phyloP scores from a whole-genome alignment of 2,797 vertebrate genomes.

The Gallinago nigripennis region DNA sequence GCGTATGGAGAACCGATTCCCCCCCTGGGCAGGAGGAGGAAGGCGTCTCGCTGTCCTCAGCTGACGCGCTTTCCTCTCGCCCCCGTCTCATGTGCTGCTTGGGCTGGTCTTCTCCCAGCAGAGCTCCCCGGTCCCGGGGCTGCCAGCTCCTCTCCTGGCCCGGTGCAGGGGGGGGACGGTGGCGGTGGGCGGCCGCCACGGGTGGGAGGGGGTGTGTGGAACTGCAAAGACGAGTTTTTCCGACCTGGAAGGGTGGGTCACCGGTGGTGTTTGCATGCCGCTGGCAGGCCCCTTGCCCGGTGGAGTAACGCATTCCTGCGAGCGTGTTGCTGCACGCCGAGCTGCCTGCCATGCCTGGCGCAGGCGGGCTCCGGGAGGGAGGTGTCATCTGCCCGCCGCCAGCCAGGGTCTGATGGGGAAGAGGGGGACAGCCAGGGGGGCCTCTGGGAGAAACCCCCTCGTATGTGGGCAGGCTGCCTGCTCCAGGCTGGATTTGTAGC shows the following conservation, averaged over 20 bases:
- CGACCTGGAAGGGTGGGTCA: conserved; percentile 23
- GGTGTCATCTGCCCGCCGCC: not conserved
- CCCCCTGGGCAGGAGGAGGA: not conserved
- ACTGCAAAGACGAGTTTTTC: conserved; percentile 56
- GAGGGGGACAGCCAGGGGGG: not conserved
- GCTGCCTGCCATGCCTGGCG: conserved; percentile 9
- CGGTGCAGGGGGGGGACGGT: not conserved
- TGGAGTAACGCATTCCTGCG: conserved; percentile 23
- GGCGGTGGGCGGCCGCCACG: not conserved
- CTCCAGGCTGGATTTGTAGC: not conserved
- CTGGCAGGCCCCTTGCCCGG: conserved; percentile 62
- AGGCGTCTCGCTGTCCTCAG: not conserved
- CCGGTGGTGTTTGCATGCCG: conserved; percentile 10
- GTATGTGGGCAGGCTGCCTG: not conserved
- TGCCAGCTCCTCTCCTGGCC: not conserved
- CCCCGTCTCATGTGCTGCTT: fast-evolving
- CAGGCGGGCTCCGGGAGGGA: fast-evolving
- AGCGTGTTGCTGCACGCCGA: conserved; percentile 34
- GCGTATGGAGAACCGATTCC: not conserved
- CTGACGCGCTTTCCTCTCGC: fast-evolving
- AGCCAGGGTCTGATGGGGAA: not conserved
- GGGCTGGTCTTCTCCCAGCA: not conserved
- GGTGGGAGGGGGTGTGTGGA: not conserved
- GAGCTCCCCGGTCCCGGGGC: not conserved
- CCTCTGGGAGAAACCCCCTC: not conserved